Base-by-base conservation (phyloP, 1,140 invertebrate genomes). In the Cyphomyrmex costatus region DNA sequence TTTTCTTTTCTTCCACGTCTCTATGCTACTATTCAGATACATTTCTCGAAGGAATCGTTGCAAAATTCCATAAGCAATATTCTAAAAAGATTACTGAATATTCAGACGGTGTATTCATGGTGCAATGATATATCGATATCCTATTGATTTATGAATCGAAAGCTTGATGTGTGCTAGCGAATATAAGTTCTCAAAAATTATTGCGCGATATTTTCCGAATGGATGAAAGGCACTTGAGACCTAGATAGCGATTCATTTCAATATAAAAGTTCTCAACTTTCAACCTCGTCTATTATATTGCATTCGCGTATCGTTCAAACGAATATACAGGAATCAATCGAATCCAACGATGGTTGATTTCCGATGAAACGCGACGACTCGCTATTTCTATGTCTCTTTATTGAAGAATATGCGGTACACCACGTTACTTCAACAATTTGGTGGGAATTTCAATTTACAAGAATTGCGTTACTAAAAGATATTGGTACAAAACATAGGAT, bases 161-260 rank as follows among this genome's bases (percentile, higher is more conserved):
- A 76, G 60, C 65, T 78, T 60, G 78, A 65, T 51, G n/a, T n/a
- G n/a, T n/a, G 4, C 60, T 73, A 61, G 80, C 76, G 53, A n/a
- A 36, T 73, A 53, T 51, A 60, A 46, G 51, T 86, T 89, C 79
- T 90, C 88, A 87, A 76, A 79, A 90, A 90, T 90, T 87, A 87
- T 85, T 87, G 63, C 88, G 56, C 49, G 56, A 77, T 61, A 70
- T 70, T 80, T 56, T 24, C 58, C 42, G 68, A 76, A 85, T 71
- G 56, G 46, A 63, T 65, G 68, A 85, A 74, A 87, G 68, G 16
- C 71, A 82, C 71, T 86, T 90, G n/a, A 58, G 21, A 33, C 24
- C 63, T 58, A 58, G 74, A 88, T 85, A 73, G 36, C 80, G 77
- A 90, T 90, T 90, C 71, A 90, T 90, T 88, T 88, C 80, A 68